Evolutionary conservation across 2,888 invertebrate genomes (phyloP).

Genomic region (Amphipoea lucens): DNA sequence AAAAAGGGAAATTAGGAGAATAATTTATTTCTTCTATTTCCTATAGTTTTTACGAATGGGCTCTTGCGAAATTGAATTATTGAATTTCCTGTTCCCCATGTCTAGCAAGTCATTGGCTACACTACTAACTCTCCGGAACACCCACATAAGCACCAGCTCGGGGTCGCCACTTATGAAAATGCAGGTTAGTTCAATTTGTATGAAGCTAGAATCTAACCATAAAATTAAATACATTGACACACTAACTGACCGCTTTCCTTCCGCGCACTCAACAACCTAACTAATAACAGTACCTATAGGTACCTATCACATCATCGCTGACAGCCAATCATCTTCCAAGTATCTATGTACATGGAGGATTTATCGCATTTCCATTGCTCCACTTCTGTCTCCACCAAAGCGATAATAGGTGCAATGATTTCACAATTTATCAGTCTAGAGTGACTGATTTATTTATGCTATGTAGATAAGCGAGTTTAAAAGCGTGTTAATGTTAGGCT

Average conservation of each 20-base stretch:
- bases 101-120: neutral
- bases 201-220: constrained; percentile 9
- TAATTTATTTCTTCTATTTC: neutral
- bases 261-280: constrained; percentile 26
- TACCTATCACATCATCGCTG: constrained; percentile 46
- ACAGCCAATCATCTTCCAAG: constrained; percentile 51
- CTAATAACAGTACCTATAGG: constrained; percentile 39
- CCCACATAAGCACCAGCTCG: constrained; percentile 6
- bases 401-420: constrained; percentile 64
- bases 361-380: constrained; percentile 65
- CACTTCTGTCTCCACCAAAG: constrained; percentile 61
- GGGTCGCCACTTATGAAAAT: constrained; percentile 25
- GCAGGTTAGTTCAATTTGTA: neutral
- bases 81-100: neutral
- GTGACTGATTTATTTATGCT: constrained; percentile 63
- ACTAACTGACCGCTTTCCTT: constrained; percentile 47
- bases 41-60: neutral
- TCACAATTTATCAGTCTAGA: constrained; percentile 58
- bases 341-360: constrained; percentile 28
- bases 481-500: constrained; percentile 46
- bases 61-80: neutral
- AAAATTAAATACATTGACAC: constrained; percentile 43
- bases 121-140: neutral
- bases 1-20: neutral
- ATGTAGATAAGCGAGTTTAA: constrained; percentile 47